Evolutionary conservation across 2,888 invertebrate genomes (phyloP).

Genomic region (Rambutsinella grinnellia): DNA sequence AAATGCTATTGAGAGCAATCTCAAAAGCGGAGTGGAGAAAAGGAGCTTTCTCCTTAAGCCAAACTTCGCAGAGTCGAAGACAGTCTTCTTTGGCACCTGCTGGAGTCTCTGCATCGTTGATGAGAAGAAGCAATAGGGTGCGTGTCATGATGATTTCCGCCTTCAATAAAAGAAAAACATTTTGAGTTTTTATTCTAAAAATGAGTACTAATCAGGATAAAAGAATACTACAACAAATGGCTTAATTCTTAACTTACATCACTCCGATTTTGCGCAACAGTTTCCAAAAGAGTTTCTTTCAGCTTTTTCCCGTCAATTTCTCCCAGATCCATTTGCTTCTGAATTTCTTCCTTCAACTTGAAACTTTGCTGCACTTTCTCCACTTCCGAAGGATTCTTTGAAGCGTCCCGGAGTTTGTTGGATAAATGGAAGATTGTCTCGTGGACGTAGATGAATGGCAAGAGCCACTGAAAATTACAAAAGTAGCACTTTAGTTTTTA

Average conservation of each 20-base stretch:
- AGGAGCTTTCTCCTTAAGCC: slow-evolving; percentile 18
- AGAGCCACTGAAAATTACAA: slow-evolving; percentile 49
- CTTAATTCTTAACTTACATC: slow-evolving; percentile 33
- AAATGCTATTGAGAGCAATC: neutral
- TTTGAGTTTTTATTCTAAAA: too few species aligned
- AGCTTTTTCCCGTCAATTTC: neutral
- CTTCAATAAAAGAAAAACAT: slow-evolving; percentile 19
- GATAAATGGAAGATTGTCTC: slow-evolving; percentile 27
- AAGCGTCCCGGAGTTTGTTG: slow-evolving; percentile 15
- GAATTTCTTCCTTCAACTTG: slow-evolving; percentile 11
- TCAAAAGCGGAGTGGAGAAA: slow-evolving; percentile 2
- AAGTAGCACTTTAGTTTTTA: neutral
- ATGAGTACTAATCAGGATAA: too few species aligned
- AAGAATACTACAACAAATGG: too few species aligned
- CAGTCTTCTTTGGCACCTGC: neutral
- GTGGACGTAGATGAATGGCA: slow-evolving; percentile 35
- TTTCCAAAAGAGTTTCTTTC: slow-evolving; percentile 16
- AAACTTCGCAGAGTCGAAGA: slow-evolving; percentile 2
- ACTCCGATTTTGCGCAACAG: slow-evolving; percentile 22
- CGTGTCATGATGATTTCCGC: slow-evolving; percentile 27
- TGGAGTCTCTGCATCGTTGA: neutral
- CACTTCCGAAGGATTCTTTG: neutral
- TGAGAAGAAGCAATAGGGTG: slow-evolving; percentile 7
- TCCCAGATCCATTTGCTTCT: neutral
- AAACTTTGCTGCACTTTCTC: neutral